Conservation (phyloP, 2,888 invertebrate species). For the Papilio elwesi region DNA sequence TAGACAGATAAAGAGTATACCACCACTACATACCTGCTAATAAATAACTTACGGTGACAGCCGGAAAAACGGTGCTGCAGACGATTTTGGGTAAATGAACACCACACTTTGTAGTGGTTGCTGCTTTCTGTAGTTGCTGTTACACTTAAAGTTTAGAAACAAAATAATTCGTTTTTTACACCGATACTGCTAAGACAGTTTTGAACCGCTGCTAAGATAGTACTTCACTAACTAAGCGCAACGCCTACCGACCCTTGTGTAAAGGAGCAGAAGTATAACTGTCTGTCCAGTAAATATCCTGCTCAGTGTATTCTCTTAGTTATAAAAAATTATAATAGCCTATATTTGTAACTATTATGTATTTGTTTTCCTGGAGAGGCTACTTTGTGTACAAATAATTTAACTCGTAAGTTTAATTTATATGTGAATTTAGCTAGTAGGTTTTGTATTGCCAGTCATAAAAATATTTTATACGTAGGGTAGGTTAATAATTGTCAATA, state of each 20-base stretch:
- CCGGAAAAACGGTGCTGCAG: background rate
- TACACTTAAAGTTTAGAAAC: no score
- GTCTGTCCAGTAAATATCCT: no score
- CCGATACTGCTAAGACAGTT: no score
- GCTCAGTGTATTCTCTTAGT: no score
- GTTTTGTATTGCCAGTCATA: conserved; percentile 33
- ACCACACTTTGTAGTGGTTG: background rate
- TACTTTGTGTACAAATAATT: conserved; percentile 16
- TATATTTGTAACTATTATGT: background rate
- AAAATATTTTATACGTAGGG: conserved; percentile 5
- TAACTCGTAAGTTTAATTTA: conserved; percentile 2
- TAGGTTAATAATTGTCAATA: conserved; percentile 9
- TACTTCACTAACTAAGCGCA: no score
- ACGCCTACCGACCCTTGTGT: no score
- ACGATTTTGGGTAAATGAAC: background rate
- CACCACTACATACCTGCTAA: background rate
- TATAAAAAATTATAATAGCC: background rate
- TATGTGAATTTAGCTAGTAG: background rate
- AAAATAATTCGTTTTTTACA: no score
- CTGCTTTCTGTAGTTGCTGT: no score
- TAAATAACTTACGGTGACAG: background rate
- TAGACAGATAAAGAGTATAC: no score
- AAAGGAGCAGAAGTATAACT: no score
- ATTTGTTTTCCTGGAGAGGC: background rate
- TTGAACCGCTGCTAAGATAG: no score